Base-by-base conservation (phyloP, 2,888 invertebrate species). In the Amphimallon solstitiale region DNA sequence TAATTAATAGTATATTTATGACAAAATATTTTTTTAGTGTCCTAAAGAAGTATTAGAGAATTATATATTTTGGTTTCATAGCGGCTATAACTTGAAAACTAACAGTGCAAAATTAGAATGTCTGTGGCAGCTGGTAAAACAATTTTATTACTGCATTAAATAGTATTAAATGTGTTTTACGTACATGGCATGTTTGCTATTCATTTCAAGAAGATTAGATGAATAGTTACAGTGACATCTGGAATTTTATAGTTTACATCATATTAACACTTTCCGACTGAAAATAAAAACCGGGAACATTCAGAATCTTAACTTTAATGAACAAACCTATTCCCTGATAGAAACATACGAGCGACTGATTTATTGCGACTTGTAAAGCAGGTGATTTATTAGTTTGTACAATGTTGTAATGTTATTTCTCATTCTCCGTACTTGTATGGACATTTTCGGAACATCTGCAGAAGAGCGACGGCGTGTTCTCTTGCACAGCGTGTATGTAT, bases 381-480 rank as follows among this genome's bases (percentile, higher is more conserved):
- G 56, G 56, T 56, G 56, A 56, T 56, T 56, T 56, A 56, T 56
- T 40, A 34, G 56, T 40, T 56, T 56, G 23, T 56, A 56, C 56
- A 56, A 40, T 56, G 56, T 56, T 56, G 56, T 56, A 40, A 40
- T 23, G 40, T 56, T 56, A 35, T 14, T 23, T 40, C 52, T 37
- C 37, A 23, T 37, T 35, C 35, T 52, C 7, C 56, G 38, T 21
- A 40, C 56, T 38, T 23, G 14, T 40, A 40, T 21, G 17, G 23
- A 40, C 56, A 40, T 56, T 56, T 56, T 56, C 21, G 56, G 56
- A 56, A 56, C 56, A 56, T 56, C 56, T 56, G 56, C 56, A 56
- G 38, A 56, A 56, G 21, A 40, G 35, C 52, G 21, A 29, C 12
- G 48, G 21, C 15, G 2, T 17, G 35, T 15, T 37, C 14, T 51